These are phyloP conservation scores for Pholis gunnellus DNA, from an alignment of 2,113 vertebrate genomes.

Conservation along the genomic window DNA sequence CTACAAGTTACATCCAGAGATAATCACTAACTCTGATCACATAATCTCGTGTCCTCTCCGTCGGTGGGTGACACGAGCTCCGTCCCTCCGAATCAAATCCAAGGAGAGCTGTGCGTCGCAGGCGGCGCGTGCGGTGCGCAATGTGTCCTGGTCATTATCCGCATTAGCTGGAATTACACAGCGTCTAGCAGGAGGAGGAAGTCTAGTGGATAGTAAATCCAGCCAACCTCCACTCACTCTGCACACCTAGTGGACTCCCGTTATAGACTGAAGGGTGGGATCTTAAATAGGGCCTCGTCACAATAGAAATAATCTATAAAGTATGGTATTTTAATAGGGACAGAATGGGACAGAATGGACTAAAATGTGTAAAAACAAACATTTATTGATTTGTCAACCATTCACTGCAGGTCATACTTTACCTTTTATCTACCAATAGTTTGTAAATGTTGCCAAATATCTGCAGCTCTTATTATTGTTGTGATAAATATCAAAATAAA, in stretches of 20 bases:
- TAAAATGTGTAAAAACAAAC: background rate
- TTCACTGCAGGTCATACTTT: background rate
- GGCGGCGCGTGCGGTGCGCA: conserved; percentile 48
- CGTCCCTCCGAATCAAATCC: conserved; percentile 71
- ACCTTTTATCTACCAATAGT: background rate
- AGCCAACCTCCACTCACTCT: conserved; percentile 27
- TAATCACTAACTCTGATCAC: conserved; percentile 26
- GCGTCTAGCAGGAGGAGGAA: conserved; percentile 41
- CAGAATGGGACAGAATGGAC: fast-evolving
- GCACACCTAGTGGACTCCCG: background rate
- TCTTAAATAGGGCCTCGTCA: background rate
- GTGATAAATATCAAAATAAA: background rate
- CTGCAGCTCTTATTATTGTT: background rate
- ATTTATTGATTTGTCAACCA: background rate
- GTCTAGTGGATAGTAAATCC: conserved; percentile 35
- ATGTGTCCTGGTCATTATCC: conserved; percentile 78
- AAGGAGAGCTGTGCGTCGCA: conserved; percentile 46
- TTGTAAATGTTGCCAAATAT: background rate
- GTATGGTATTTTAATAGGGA: background rate
- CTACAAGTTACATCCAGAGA: conserved; percentile 40
- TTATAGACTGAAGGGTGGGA: background rate
- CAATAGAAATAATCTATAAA: too few relatives aligned
- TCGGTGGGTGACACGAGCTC: conserved; percentile 31
- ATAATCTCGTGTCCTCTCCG: conserved; percentile 54
- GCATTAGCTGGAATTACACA: conserved; percentile 84